These are phyloP conservation scores for Microctonus brassicae DNA, from an alignment of 2,888 invertebrate genomes.

Conservation along the genomic window DNA sequence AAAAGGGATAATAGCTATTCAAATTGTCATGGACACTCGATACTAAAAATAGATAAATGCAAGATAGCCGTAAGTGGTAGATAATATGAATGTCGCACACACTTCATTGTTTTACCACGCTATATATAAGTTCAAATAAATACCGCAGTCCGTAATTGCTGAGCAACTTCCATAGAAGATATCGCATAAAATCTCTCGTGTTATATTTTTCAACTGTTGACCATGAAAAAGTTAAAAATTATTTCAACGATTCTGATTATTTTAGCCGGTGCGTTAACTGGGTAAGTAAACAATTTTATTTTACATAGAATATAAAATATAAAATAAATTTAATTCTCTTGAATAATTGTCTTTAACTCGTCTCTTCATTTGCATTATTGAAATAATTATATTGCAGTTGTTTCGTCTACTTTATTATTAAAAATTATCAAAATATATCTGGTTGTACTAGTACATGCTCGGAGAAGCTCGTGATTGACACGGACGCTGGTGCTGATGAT, in stretches of 20 bases:
- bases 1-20: too few species aligned
- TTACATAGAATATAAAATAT: not conserved
- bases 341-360: not conserved
- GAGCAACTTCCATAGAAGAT: not conserved
- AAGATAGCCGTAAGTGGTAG: too few species aligned
- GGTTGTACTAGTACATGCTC: conserved; percentile 1
- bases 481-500: conserved; percentile 71
- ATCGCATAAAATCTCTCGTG: not conserved
- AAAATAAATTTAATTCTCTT: not conserved
- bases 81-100: too few species aligned
- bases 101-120: not conserved
- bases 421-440: not conserved
- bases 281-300: not conserved
- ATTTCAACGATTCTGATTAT: not conserved
- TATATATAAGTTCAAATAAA: not conserved
- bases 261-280: not conserved
- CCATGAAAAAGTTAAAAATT: not conserved
- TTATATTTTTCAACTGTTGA: not conserved
- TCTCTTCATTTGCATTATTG: not conserved
- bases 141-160: not conserved
- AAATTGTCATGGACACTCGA: too few species aligned
- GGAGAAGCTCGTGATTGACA: conserved; percentile 68
- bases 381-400: conserved; percentile 9
- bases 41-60: too few species aligned
- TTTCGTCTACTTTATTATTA: not conserved